Evolutionary conservation across 1,140 invertebrate species (phyloP), one percentile per base, ranked within the genome.

Genomic region (Drosophila asahinai): DNA sequence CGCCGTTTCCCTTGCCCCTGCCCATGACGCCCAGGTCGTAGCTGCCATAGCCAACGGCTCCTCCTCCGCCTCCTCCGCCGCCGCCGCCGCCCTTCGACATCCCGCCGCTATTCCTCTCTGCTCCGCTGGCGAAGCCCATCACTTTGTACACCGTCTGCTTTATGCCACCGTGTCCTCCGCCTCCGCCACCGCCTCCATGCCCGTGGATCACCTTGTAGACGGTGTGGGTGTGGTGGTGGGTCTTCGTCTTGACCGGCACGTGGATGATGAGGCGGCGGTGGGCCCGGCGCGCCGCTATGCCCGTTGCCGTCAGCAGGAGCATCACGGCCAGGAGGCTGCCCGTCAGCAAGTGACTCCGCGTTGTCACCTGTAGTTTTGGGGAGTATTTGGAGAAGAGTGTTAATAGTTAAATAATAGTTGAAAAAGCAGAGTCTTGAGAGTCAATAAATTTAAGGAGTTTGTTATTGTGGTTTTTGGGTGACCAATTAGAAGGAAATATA

Each of bases 211-310:
- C 71, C 48, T 92, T 86, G 54, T 92, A 92, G 5, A 92, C 87
- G 3, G 91, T 92, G 65, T 92, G 91, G 38, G 83, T 92, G 68
- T 92, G 91, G 36, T 92, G 91, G 57, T 92, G 91, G 6, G 84
- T 92, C 70, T 91, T 86, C 72, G 86, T 57, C 78, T 92, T 86
- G 42, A 92, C 68, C 51, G 91, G 91, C 74, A 92, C 91, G 65
- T 92, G 91, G 52, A 92, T 92, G 64, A 92, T 74, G 19, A 92
- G 82, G 17, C 90, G 91, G 7, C 91, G 87, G 43, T 72, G 72
- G 14, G 73, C 38, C 45, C 84, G 84, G 25, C 86, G 66, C 11
- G 86, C 75, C 47, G 81, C 73, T 25, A 90, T 27, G 43, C 78
- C 19, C 2, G 70, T 86, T 36, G 86, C 61, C 5, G 71, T 71